Evolutionary conservation across 2,113 vertebrate genomes (phyloP).

Genomic region (Trogon surrucura): DNA sequence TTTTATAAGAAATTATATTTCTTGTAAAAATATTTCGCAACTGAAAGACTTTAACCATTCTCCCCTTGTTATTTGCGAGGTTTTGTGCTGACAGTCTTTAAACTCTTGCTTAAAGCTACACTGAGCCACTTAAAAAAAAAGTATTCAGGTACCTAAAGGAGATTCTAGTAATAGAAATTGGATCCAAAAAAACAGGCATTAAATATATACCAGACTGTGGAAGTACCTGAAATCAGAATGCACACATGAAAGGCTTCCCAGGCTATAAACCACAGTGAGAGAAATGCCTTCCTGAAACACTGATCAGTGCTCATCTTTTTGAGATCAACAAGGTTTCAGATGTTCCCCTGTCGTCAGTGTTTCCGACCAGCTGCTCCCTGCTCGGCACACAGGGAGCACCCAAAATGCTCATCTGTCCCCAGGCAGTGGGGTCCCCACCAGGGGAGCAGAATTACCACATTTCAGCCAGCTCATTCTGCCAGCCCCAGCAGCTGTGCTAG

Average conservation of each 20-base stretch:
- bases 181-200: not conserved
- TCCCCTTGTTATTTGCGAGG: not conserved
- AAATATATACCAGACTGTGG: not conserved
- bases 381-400: not conserved
- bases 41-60: not conserved
- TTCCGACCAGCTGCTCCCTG: not conserved
- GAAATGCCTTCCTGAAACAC: not conserved
- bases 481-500: not conserved
- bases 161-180: not conserved
- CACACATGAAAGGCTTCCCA: not conserved
- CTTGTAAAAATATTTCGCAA: not conserved
- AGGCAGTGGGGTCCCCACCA: not conserved
- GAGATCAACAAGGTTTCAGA: not conserved
- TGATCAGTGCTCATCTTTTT: not conserved
- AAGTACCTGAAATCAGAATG: not conserved
- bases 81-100: not conserved
- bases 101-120: not conserved
- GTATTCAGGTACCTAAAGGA: not conserved
- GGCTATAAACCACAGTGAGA: not conserved
- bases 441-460: not conserved
- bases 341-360: not conserved
- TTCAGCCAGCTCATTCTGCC: not conserved
- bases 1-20: not conserved
- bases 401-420: not conserved
- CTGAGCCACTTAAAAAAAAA: not conserved